A percentile compares a stretch with the other conserved stretches of the same genome.
Conservation (phyloP, 2,797 vertebrate genomes). For the Oreonectes daqikongensis region DNA sequence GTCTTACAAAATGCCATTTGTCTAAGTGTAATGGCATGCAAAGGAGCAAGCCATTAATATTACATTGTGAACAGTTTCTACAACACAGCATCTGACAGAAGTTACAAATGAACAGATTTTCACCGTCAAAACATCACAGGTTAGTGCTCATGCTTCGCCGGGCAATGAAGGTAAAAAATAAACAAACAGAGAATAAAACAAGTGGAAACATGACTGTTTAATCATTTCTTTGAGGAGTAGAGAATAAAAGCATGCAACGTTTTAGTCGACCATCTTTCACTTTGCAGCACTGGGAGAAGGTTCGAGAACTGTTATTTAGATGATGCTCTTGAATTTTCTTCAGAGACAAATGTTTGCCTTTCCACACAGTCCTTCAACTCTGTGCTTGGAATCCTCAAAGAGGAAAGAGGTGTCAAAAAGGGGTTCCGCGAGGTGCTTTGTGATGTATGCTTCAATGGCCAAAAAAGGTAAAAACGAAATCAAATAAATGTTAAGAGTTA, state of each 20-base stretch:
- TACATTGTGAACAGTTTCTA: constrained; percentile 27
- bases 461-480: constrained; percentile 59
- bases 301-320: constrained; percentile 32
- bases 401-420: constrained; percentile 66
- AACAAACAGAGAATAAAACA: constrained; percentile 6
- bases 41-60: constrained; percentile 62
- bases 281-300: constrained; percentile 59
- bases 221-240: constrained; percentile 57
- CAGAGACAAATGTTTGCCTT: constrained; percentile 57
- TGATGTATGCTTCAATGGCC: constrained; percentile 62
- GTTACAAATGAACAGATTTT: constrained; percentile 64
- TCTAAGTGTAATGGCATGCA: constrained; percentile 63
- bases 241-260: constrained; percentile 73
- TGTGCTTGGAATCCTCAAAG: constrained; percentile 65
- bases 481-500: constrained; percentile 57
- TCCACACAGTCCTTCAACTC: constrained; percentile 43
- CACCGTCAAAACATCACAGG: constrained; percentile 67
- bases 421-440: constrained; percentile 60
- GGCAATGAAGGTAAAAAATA: constrained; percentile 57
- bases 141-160: constrained; percentile 73
- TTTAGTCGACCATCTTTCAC: constrained; percentile 64
- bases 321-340: constrained; percentile 56
- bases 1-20: constrained; percentile 16
- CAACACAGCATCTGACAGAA: constrained; percentile 49
- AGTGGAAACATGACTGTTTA: constrained; percentile 46